These are phyloP conservation scores for Cavia aperea DNA, from an alignment of 2,113 vertebrate genomes.

Conservation along the genomic window DNA sequence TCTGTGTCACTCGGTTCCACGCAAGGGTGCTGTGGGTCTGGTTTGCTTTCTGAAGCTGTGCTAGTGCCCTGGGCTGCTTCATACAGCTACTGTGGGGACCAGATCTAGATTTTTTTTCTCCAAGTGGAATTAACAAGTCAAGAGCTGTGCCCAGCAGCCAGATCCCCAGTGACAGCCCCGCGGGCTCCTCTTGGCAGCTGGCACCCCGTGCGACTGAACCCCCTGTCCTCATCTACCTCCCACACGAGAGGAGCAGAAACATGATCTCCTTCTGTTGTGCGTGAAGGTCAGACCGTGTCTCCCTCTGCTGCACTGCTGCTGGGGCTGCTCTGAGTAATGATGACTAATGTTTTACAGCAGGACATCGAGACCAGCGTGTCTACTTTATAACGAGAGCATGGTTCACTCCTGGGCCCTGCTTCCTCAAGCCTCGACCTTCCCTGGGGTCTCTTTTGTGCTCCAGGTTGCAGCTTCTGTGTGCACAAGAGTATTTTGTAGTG, in stretches of 20 bases:
- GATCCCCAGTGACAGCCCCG: background rate
- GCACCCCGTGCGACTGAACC: background rate
- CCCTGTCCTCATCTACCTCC: conserved; percentile 26
- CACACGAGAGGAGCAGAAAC: background rate
- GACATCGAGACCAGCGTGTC: fast-evolving
- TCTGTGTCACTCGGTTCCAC: background rate
- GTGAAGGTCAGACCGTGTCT: conserved; percentile 51
- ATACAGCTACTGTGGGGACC: background rate
- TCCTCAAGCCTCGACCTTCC: background rate
- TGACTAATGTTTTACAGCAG: conserved; percentile 41
- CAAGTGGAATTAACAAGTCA: background rate
- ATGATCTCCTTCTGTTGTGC: background rate
- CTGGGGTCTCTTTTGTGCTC: background rate
- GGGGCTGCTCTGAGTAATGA: conserved; percentile 50
- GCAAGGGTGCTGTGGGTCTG: background rate
- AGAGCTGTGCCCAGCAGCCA: background rate
- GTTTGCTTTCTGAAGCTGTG: background rate
- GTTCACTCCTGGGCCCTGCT: conserved; percentile 10
- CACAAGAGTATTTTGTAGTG: background rate
- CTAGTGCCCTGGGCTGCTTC: background rate
- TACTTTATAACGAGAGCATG: conserved; percentile 42
- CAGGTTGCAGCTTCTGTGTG: background rate
- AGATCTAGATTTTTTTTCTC: background rate
- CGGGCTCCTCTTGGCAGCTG: background rate
- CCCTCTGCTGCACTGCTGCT: conserved; percentile 37